These are phyloP conservation scores for Sericinus montela DNA, from an alignment of 2,888 invertebrate species.

Conservation along the genomic window DNA sequence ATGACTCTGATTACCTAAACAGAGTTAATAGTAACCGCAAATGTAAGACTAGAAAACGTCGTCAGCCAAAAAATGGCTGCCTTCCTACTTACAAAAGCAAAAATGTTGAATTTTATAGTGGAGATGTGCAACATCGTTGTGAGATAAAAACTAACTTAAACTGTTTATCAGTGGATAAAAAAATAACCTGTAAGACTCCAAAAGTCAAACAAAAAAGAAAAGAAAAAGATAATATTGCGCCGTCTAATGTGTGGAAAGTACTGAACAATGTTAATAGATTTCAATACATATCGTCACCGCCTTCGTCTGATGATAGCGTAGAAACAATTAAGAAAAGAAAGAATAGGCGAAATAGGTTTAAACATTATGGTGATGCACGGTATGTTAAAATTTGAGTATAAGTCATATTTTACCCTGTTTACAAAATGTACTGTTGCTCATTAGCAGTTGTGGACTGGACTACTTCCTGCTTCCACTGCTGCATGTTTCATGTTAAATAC, in stretches of 20 bases:
- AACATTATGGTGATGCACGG: conserved; percentile 45
- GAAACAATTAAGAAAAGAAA: conserved; percentile 36
- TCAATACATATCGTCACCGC: conserved; percentile 55
- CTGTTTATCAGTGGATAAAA: conserved; percentile 40
- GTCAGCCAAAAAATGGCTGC: conserved; percentile 31
- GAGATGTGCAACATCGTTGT: conserved; percentile 48
- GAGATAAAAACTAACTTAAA: conserved; percentile 45
- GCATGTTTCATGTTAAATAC: too few species aligned
- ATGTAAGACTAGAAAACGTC: conserved; percentile 40
- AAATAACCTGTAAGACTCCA: conserved; percentile 22
- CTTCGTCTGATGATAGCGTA: conserved; percentile 49
- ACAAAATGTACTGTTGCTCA: too few species aligned
- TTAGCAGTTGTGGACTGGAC: too few species aligned
- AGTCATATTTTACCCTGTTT: too few species aligned
- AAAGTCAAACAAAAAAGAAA: conserved; percentile 23
- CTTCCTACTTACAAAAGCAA: conserved; percentile 30
- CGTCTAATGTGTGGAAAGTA: conserved; percentile 60
- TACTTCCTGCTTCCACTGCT: too few species aligned
- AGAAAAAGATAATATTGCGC: conserved; percentile 28
- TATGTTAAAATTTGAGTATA: conserved; percentile 20
- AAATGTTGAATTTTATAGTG: conserved; percentile 43
- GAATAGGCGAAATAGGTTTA: conserved; percentile 21
- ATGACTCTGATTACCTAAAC: conserved; percentile 55
- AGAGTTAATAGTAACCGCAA: conserved; percentile 32
- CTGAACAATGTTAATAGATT: conserved; percentile 59